A percentile compares a stretch with the other conserved stretches of the same genome.
Evolutionary conservation across 2,797 vertebrate species (phyloP).

Genomic region (Chanos chanos): DNA sequence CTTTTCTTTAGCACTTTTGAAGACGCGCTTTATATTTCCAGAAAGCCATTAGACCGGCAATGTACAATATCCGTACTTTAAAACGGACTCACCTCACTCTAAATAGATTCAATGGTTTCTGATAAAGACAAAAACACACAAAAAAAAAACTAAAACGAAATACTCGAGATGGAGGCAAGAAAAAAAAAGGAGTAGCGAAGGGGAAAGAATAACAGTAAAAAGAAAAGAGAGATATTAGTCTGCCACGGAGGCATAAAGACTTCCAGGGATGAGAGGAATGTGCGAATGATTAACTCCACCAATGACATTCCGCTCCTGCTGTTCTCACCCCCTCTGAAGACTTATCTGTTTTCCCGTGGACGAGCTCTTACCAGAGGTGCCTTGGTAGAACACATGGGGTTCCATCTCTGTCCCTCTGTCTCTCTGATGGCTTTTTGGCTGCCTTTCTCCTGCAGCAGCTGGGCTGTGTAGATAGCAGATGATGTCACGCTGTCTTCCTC

Average conservation of each 20-base stretch:
- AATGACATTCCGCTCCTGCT: background rate
- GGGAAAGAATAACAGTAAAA: background rate
- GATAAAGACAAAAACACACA: too few species aligned
- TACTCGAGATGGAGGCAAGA: background rate
- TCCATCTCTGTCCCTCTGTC: background rate
- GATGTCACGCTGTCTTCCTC: constrained; percentile 30
- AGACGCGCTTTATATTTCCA: too few species aligned
- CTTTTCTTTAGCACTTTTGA: too few species aligned
- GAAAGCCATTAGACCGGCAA: too few species aligned
- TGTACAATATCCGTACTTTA: too few species aligned
- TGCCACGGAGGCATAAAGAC: constrained; percentile 20
- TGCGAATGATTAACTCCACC: constrained; percentile 34
- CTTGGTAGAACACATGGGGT: background rate
- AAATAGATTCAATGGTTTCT: too few species aligned
- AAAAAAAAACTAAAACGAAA: background rate
- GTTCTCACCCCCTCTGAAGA: background rate
- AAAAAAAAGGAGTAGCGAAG: background rate
- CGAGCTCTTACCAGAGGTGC: constrained; percentile 24
- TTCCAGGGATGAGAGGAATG: constrained; percentile 30
- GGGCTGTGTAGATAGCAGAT: constrained; percentile 31
- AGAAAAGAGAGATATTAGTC: constrained; percentile 4
- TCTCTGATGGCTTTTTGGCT: background rate
- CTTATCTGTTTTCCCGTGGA: constrained; percentile 3
- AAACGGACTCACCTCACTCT: too few species aligned
- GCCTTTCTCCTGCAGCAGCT: constrained; percentile 17